Evolutionary conservation across 2,113 vertebrate genomes (phyloP).

Genomic region (Rhinogobius similis): DNA sequence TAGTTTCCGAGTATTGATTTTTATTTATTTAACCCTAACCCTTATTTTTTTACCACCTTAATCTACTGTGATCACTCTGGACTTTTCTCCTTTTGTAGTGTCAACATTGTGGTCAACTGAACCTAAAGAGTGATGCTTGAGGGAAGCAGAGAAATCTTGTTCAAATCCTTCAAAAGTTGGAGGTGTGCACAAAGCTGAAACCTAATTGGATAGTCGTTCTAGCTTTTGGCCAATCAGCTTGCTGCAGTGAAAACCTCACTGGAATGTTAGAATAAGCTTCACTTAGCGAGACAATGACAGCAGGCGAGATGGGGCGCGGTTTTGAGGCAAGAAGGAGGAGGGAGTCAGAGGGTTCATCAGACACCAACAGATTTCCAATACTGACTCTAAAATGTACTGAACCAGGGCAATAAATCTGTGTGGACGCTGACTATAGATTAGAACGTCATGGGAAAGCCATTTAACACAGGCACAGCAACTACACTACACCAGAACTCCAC

Average conservation of each 20-base stretch:
- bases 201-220: conserved; percentile 18
- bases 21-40: too few species aligned
- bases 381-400: background rate
- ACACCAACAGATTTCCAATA: background rate
- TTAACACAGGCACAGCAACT: background rate
- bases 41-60: too few species aligned
- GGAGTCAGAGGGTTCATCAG: conserved; percentile 10
- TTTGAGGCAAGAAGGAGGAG: background rate
- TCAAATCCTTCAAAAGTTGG: background rate
- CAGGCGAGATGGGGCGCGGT: conserved; percentile 11
- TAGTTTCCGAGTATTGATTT: too few species aligned
- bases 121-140: background rate
- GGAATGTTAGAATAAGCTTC: conserved; percentile 21
- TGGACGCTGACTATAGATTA: background rate
- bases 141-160: background rate
- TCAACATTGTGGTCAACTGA: background rate
- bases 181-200: background rate
- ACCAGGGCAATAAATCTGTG: background rate
- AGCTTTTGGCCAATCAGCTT: conserved; percentile 35
- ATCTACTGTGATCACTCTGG: conserved; percentile 18
- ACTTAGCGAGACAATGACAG: conserved; percentile 6
- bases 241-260: conserved; percentile 60
- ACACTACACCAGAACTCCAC: background rate
- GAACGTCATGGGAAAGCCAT: background rate
- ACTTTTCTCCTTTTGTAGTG: conserved; percentile 32